phyloP scores from a whole-genome alignment of 2,797 vertebrate species.

The Molossus molossus region DNA sequence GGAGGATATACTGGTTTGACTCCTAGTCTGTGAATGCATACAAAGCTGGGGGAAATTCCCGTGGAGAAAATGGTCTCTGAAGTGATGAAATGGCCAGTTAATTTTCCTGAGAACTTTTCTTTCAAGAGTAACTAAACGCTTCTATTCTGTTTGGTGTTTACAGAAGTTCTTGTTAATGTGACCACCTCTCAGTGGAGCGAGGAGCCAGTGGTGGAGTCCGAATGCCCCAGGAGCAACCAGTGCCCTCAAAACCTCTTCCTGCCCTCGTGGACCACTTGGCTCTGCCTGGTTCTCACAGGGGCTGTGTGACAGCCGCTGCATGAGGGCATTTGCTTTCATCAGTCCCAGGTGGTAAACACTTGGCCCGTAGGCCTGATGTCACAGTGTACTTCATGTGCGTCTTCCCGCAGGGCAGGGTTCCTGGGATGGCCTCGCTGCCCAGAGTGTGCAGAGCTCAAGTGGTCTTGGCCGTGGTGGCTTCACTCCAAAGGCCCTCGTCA shows the following conservation, averaged over 20 bases:
- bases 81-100: neutral
- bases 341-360: rapidly evolving
- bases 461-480: neutral
- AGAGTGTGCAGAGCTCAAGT: neutral
- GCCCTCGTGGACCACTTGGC: neutral
- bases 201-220: neutral
- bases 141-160: neutral
- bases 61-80: neutral
- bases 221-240: neutral
- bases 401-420: neutral
- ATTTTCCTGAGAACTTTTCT: neutral
- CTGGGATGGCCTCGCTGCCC: neutral
- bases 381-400: rapidly evolving
- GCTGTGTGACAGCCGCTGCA: neutral
- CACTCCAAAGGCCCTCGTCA: neutral
- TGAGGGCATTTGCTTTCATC: neutral
- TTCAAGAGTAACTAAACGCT: neutral
- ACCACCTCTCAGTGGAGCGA: neutral
- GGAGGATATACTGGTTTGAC: neutral
- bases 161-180: neutral
- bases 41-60: neutral
- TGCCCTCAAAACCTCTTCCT: neutral
- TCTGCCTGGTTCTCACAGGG: neutral
- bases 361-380: rapidly evolving
- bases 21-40: neutral